Percentiles rank a stretch among this genome's conserved stretches.
Conservation (phyloP, 2,888 invertebrate species). For the Drosophila multiciliata region DNA sequence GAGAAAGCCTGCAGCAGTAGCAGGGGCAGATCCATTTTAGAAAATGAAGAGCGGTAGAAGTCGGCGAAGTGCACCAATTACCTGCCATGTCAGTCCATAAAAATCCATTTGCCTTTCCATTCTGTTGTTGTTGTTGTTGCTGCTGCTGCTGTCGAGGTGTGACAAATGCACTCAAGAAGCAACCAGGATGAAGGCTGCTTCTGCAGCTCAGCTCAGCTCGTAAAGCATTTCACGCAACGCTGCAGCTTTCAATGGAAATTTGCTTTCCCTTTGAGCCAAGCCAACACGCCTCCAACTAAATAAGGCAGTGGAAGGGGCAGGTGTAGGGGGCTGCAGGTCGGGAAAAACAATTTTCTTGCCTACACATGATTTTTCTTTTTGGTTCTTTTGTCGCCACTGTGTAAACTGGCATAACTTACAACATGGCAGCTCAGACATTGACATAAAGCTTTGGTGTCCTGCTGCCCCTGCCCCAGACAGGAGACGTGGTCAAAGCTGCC, state of each 20-base stretch:
- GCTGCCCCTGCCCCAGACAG: slow-evolving; percentile 18
- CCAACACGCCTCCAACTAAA: slow-evolving; percentile 50
- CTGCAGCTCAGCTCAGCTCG: slow-evolving; percentile 35
- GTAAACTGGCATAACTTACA: slow-evolving; percentile 77
- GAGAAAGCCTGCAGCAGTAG: slow-evolving; percentile 15
- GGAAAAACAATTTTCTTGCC: slow-evolving; percentile 78
- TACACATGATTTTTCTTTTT: slow-evolving; percentile 29
- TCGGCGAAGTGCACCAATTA: slow-evolving; percentile 72
- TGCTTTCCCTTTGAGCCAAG: slow-evolving; percentile 68
- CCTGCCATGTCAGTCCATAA: slow-evolving; percentile 77
- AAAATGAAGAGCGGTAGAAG: slow-evolving; percentile 41
- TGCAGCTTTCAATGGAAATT: slow-evolving; percentile 80
- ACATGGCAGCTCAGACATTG: slow-evolving; percentile 78
- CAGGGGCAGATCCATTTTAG: slow-evolving; percentile 29
- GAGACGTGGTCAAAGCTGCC: slow-evolving; percentile 46
- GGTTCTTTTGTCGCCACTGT: slow-evolving; percentile 36
- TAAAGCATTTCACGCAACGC: slow-evolving; percentile 81
- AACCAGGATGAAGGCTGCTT: slow-evolving; percentile 36
- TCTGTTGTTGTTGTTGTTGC: slow-evolving; percentile 15
- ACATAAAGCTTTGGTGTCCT: slow-evolving; percentile 65
- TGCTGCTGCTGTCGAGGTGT: slow-evolving; percentile 64
- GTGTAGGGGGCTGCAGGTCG: background rate
- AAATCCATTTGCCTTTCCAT: slow-evolving; percentile 74
- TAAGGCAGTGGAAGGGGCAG: background rate
- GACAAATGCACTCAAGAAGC: slow-evolving; percentile 77